Conservation (phyloP, 1,140 invertebrate genomes). For the Brachionus paranguensis region DNA sequence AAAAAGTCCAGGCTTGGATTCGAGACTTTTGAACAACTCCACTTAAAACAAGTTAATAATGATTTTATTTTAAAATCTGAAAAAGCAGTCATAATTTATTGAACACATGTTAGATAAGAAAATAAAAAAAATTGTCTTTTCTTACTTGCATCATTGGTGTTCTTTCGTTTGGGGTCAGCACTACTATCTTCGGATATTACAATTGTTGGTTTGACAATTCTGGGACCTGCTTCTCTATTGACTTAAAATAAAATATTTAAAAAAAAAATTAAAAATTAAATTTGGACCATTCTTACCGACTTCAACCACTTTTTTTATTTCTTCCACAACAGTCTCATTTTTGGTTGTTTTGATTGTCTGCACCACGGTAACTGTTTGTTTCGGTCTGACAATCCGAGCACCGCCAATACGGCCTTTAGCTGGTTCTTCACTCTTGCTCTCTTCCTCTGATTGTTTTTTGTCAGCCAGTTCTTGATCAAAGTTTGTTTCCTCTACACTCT, state of each 20-base stretch:
- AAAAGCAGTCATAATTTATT: neutral
- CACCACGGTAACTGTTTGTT: neutral
- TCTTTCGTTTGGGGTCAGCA: neutral
- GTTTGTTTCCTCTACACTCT: neutral
- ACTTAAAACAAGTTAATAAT: too few species aligned
- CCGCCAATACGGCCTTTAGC: neutral
- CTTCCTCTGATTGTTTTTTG: neutral
- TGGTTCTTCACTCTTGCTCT: neutral
- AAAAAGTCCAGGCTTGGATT: too few species aligned
- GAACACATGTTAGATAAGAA: neutral
- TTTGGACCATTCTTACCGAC: neutral
- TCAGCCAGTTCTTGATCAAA: neutral
- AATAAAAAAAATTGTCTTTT: neutral
- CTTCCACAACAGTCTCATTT: neutral
- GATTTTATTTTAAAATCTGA: too few species aligned
- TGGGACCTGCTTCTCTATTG: neutral
- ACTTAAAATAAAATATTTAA: neutral
- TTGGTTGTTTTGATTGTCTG: neutral
- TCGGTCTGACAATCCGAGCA: neutral
- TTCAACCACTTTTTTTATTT: slow-evolving; percentile 6
- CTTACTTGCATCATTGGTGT: neutral
- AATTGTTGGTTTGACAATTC: slow-evolving; percentile 1
- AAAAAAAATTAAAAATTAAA: neutral
- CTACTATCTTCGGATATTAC: neutral
- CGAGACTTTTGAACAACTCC: too few species aligned